Conservation (phyloP, 2,797 vertebrate genomes). For the Zenarchopterus dispar region DNA sequence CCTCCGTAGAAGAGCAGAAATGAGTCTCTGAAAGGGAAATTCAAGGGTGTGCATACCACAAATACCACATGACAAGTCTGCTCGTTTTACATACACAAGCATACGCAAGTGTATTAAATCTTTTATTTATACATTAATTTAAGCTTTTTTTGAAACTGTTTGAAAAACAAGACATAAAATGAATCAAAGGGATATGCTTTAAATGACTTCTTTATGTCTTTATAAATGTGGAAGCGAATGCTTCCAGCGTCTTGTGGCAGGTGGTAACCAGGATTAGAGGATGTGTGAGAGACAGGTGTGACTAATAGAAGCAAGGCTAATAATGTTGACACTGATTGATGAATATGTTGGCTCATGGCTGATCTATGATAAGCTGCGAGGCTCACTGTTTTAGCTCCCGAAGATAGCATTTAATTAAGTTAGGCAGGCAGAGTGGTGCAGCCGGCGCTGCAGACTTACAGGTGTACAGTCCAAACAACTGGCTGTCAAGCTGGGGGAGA, state of each 20-base stretch:
- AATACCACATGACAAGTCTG: constrained; percentile 45
- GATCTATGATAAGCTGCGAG: constrained; percentile 57
- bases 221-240: constrained; percentile 2
- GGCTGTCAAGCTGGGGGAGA: constrained; percentile 36
- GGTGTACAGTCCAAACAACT: constrained; percentile 72
- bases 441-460: constrained; percentile 56
- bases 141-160: background rate
- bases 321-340: constrained; percentile 57
- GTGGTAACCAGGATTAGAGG: constrained; percentile 13
- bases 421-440: constrained; percentile 29
- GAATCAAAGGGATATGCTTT: background rate
- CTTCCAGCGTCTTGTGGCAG: constrained; percentile 4
- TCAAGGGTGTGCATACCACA: constrained; percentile 14
- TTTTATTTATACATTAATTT: constrained; percentile 4
- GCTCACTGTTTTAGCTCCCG: constrained; percentile 48
- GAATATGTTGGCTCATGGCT: constrained; percentile 49
- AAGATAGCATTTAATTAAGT: constrained; percentile 72
- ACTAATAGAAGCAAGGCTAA: constrained; percentile 38
- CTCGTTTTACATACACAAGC: constrained; percentile 1
- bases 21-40: constrained; percentile 15
- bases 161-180: background rate
- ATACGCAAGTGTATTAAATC: background rate
- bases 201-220: no score
- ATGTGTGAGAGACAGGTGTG: constrained; percentile 34
- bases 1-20: constrained; percentile 6